phyloP scores from a whole-genome alignment of 2,113 vertebrate species.

The Ciconia maguari region DNA sequence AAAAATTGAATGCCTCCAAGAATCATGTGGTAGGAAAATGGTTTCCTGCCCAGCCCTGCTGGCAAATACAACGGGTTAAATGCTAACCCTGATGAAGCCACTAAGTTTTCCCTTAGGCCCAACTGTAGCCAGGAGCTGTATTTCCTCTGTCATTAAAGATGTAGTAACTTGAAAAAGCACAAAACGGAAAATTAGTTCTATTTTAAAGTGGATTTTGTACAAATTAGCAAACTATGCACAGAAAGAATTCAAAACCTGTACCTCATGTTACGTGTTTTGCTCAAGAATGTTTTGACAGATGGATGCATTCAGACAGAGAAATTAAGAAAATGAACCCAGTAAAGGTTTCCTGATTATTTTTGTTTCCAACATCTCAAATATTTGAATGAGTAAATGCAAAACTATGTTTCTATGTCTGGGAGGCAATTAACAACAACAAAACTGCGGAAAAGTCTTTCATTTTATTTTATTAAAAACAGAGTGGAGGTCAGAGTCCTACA shows the following conservation, averaged over 20 bases:
- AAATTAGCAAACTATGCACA: not conserved
- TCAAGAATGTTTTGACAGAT: conserved; percentile 45
- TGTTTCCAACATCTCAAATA: not conserved
- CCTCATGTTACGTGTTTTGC: not conserved
- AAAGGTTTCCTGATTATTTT: conserved; percentile 37
- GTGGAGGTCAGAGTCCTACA: not conserved
- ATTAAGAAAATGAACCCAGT: not conserved
- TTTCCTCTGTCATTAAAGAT: not conserved
- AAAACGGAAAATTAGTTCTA: not conserved
- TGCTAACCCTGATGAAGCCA: not conserved
- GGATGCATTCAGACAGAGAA: conserved; percentile 41
- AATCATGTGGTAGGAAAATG: not conserved
- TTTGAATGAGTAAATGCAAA: conserved; percentile 41
- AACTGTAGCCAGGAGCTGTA: not conserved
- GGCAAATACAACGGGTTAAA: not conserved
- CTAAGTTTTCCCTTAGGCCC: not conserved
- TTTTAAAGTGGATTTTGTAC: not conserved
- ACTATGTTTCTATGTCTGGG: conserved; percentile 36
- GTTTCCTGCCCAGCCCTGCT: not conserved
- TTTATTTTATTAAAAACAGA: conserved; percentile 30
- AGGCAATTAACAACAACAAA: conserved; percentile 34
- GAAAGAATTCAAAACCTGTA: not conserved
- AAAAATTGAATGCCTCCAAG: not conserved
- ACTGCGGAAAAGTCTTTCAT: not conserved
- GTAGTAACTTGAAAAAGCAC: not conserved